These are phyloP conservation scores for Zaprionus taronus DNA, from an alignment of 1,140 invertebrate species.

Conservation along the genomic window DNA sequence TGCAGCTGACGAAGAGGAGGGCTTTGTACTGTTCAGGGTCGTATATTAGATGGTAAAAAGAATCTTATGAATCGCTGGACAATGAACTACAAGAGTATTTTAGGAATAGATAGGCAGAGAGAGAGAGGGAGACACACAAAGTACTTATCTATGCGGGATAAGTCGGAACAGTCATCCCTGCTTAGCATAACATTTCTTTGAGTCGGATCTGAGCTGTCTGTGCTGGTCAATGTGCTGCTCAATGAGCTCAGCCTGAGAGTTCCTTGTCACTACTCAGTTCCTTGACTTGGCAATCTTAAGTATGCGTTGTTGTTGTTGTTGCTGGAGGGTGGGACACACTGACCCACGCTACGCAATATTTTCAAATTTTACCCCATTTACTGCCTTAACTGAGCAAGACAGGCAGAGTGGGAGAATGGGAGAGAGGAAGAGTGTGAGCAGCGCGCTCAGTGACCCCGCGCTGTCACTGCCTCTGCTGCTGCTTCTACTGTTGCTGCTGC, in stretches of 20 bases:
- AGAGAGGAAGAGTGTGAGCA: constrained; percentile 22
- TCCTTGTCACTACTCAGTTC: constrained; percentile 22
- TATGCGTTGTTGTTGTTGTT: constrained; percentile 10
- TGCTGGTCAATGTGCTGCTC: neutral
- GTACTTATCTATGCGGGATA: neutral
- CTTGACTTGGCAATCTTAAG: neutral
- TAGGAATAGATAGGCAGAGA: neutral
- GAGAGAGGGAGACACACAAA: neutral
- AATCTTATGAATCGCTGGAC: neutral
- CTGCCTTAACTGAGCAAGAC: constrained; percentile 7
- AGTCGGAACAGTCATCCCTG: neutral
- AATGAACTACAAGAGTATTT: constrained; percentile 1
- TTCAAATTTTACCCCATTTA: constrained; percentile 43
- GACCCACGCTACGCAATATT: constrained; percentile 44
- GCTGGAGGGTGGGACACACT: constrained; percentile 23
- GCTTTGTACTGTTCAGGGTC: constrained; percentile 32
- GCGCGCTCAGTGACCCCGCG: constrained; percentile 70
- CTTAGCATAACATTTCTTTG: constrained; percentile 1
- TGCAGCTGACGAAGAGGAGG: neutral
- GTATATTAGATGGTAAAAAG: constrained; percentile 17
- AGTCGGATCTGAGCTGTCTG: constrained; percentile 21
- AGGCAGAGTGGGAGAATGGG: constrained; percentile 6
- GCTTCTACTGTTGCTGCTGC: constrained; percentile 22
- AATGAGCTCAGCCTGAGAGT: constrained; percentile 59
- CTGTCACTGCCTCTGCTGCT: constrained; percentile 26